Base-by-base conservation (phyloP, 2,797 vertebrate genomes). In the Xenentodon cancila region DNA sequence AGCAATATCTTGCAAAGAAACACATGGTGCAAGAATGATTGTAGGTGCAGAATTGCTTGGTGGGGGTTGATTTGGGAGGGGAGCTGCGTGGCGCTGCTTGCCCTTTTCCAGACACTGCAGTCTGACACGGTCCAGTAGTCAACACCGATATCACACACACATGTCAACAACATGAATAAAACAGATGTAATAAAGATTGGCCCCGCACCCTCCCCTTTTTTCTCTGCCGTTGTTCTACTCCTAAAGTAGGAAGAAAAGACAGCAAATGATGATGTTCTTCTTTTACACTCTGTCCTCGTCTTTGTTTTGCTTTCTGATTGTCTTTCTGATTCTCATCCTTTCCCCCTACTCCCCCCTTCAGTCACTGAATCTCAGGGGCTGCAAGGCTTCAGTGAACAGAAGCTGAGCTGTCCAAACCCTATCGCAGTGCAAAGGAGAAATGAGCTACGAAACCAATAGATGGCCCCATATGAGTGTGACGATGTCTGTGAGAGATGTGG, bases 151-250 rank as follows among this genome's bases (percentile, higher is more conserved):
- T 90, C 87, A 81, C 86, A 75, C 86, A 75, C 70, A 73, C 63
- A 73, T 88, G 90, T 92, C 89, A 88, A 91, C 90, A 88, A 84
- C 89, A 90, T 90, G 91, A 93, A 93, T 93, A 93, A 92, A 93
- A 91, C 87, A 91, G 87, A 90, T 89, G 90, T 91, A 92, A 92
- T 91, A 91, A 91, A 91, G 89, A 89, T 75, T 61, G 73, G 75
- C 73, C 59, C 57, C 16, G 12, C 62, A 34, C 66, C 59, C 66
- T 60, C 61, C 67, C 59, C 13, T 34, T 56, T 34, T 46, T 45
- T 46, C 58, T 21, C 47, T 30, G 57, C 52, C 65, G 37, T 46
- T 53, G 9, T 58, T 50, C 55, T 25, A 15, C 60, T 73, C 37
- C 68, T 69, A 5, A 61, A 82, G 64, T 60, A 83, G 53, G 64